phyloP scores from a whole-genome alignment of 2,888 invertebrate species.

The Pandemis heparana region DNA sequence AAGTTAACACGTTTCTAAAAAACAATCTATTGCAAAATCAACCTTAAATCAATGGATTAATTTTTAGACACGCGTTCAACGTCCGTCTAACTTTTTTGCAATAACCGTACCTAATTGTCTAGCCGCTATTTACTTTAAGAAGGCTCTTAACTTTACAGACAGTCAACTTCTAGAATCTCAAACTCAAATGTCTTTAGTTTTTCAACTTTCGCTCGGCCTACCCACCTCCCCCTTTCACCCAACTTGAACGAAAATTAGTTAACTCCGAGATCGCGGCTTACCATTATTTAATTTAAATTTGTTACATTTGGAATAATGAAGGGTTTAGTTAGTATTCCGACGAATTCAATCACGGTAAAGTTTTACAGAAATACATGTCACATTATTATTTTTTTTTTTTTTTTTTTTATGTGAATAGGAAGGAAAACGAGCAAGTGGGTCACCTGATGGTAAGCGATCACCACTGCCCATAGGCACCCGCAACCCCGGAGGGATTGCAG shows the following conservation, averaged over 20 bases:
- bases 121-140: background rate
- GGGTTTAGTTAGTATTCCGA: slow-evolving; percentile 6
- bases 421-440: too few relatives aligned
- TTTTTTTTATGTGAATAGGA: too few relatives aligned
- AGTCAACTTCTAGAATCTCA: background rate
- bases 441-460: too few relatives aligned
- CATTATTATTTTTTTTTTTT: too few relatives aligned
- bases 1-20: too few relatives aligned
- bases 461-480: too few relatives aligned
- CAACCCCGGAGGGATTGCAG: too few relatives aligned
- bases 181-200: background rate
- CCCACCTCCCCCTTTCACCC: slow-evolving; percentile 28
- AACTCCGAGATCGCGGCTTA: slow-evolving; percentile 43
- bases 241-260: slow-evolving; percentile 48
- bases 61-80: too few relatives aligned
- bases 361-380: background rate
- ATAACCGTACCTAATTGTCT: too few relatives aligned
- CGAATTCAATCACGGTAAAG: background rate
- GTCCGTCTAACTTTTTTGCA: too few relatives aligned
- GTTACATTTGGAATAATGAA: slow-evolving; percentile 28
- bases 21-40: too few relatives aligned
- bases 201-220: slow-evolving; percentile 6
- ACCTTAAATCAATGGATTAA: too few relatives aligned
- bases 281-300: slow-evolving; percentile 45
- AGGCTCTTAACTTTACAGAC: background rate